A percentile compares a stretch with the other conserved stretches of the same genome.
phyloP scores from a whole-genome alignment of 1,140 invertebrate species.

The Laodelphax striatellus region DNA sequence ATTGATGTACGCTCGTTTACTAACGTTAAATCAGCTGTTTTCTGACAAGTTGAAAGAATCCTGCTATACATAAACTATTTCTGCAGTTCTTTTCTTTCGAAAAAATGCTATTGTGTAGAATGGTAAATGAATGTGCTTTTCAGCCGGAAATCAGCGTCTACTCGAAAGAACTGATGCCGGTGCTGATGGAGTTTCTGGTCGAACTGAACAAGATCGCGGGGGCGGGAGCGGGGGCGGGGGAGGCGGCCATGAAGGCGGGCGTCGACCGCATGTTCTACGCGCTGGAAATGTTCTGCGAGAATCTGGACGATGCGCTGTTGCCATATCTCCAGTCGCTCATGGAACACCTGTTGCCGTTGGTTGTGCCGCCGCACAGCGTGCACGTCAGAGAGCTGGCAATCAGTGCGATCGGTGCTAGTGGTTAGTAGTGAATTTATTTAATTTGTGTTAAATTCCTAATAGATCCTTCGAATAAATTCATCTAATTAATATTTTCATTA shows the following conservation, averaged over 20 bases:
- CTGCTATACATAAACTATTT: too few species aligned
- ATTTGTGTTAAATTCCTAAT: not conserved
- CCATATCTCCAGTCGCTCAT: slow-evolving; percentile 62
- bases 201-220: slow-evolving; percentile 34
- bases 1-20: too few species aligned
- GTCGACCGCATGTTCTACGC: slow-evolving; percentile 68
- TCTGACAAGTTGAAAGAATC: too few species aligned
- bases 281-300: slow-evolving; percentile 68
- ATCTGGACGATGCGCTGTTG: slow-evolving; percentile 54
- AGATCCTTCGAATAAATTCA: too few species aligned
- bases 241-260: not conserved
- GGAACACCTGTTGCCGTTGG: slow-evolving; percentile 49
- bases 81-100: too few species aligned
- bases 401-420: slow-evolving; percentile 52
- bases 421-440: slow-evolving; percentile 24
- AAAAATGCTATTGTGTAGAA: not conserved
- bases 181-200: slow-evolving; percentile 57
- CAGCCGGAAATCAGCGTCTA: slow-evolving; percentile 57
- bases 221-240: slow-evolving; percentile 1
- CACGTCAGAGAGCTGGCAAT: slow-evolving; percentile 53
- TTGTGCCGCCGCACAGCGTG: slow-evolving; percentile 39
- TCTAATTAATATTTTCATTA: too few species aligned
- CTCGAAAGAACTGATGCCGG: slow-evolving; percentile 55
- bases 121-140: slow-evolving; percentile 7
- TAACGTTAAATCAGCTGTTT: too few species aligned